These are phyloP conservation scores for Brachionus paranguensis DNA, from an alignment of 1,140 invertebrate species.

Conservation along the genomic window DNA sequence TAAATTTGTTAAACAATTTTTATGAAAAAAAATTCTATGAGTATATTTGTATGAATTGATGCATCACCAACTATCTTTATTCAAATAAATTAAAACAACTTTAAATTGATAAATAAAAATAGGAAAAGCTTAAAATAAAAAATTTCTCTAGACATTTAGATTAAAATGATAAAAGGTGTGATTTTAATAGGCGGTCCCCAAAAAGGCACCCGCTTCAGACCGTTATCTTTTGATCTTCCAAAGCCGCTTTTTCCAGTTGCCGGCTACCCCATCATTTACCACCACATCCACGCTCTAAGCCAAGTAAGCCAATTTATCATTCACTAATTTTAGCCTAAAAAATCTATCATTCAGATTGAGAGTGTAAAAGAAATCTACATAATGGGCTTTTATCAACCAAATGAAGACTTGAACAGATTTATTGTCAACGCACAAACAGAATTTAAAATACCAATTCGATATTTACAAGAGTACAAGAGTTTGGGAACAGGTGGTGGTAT, in stretches of 20 bases:
- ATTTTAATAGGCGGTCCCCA: slow-evolving; percentile 38
- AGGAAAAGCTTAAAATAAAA: too few species aligned
- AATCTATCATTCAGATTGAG: slow-evolving; percentile 44
- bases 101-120: background rate
- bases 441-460: slow-evolving; percentile 76
- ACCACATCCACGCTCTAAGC: slow-evolving; percentile 61
- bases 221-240: slow-evolving; percentile 86
- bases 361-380: slow-evolving; percentile 83
- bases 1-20: too few species aligned
- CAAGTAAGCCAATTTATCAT: background rate
- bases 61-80: too few species aligned
- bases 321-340: background rate
- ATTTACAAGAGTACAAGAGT: slow-evolving; percentile 88
- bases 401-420: slow-evolving; percentile 72
- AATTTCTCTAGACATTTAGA: background rate
- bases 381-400: slow-evolving; percentile 79
- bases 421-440: slow-evolving; percentile 66
- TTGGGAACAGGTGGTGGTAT: slow-evolving; percentile 92
- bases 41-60: too few species aligned
- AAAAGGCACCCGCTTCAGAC: slow-evolving; percentile 86
- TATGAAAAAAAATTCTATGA: too few species aligned
- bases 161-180: slow-evolving; percentile 14
- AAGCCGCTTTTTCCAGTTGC: slow-evolving; percentile 95
- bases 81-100: too few species aligned
- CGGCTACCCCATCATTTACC: slow-evolving; percentile 77